A percentile compares a stretch with the other conserved stretches of the same genome.
phyloP scores from a whole-genome alignment of 2,888 invertebrate genomes.

The Ctena decussata region DNA sequence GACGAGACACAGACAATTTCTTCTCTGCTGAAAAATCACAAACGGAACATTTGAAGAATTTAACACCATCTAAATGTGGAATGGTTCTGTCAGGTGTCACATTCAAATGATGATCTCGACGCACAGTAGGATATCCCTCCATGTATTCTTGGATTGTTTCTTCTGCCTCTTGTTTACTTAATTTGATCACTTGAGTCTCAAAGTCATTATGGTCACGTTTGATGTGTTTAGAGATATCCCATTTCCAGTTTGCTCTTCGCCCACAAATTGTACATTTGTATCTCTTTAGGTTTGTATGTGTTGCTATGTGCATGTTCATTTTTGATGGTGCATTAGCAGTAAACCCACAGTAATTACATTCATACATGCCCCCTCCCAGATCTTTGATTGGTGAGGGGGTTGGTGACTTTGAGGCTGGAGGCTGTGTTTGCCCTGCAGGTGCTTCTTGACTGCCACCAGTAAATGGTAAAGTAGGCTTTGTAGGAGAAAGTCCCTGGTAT shows the following conservation, averaged over 20 bases:
- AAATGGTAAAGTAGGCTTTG: neutral
- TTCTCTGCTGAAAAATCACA: conserved; percentile 98
- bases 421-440: neutral
- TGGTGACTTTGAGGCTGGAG: conserved; percentile 35
- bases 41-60: conserved; percentile 95
- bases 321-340: conserved; percentile 80
- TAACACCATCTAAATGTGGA: conserved; percentile 12
- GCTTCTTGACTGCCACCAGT: too few relatives aligned
- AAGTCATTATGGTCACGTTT: conserved; percentile 77
- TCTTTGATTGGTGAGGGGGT: conserved; percentile 66
- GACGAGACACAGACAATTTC: conserved; percentile 99
- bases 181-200: conserved; percentile 75
- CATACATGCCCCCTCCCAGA: conserved; percentile 60
- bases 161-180: conserved; percentile 82
- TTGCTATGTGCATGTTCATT: conserved; percentile 83
- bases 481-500: neutral
- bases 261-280: conserved; percentile 85
- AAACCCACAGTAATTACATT: conserved; percentile 78
- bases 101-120: conserved; percentile 78
- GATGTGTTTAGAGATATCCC: conserved; percentile 86
- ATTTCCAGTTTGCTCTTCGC: conserved; percentile 85
- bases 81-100: conserved; percentile 34
- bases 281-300: conserved; percentile 84
- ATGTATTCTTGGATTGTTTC: conserved; percentile 82
- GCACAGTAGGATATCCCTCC: conserved; percentile 73